Conservation (phyloP, 2,888 invertebrate species). For the Lamellibrachia columna region DNA sequence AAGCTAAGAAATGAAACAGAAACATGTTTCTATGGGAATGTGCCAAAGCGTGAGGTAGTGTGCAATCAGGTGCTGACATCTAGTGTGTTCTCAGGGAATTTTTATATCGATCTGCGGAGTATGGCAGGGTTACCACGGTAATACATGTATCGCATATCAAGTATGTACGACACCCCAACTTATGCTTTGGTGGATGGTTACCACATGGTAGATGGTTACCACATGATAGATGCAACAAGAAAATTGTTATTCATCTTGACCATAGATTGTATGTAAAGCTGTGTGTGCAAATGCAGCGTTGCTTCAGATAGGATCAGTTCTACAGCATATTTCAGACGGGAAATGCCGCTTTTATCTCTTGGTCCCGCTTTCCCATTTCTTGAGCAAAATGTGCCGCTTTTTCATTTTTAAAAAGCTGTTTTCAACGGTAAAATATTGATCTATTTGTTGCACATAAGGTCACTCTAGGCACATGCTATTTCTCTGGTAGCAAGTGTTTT, state of each 20-base stretch:
- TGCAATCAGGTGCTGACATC: not conserved
- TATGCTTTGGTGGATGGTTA: not conserved
- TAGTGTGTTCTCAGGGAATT: constrained; percentile 8
- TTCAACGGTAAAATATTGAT: too few species aligned
- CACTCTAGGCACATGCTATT: too few species aligned
- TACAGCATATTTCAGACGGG: too few species aligned
- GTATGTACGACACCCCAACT: not conserved
- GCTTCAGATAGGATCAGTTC: too few species aligned
- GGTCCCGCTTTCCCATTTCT: too few species aligned
- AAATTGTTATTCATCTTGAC: not conserved
- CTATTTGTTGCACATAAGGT: too few species aligned
- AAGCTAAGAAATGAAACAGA: not conserved
- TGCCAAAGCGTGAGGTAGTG: not conserved
- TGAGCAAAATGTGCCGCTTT: too few species aligned
- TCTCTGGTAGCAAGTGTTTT: too few species aligned
- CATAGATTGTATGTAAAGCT: too few species aligned
- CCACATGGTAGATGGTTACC: not conserved
- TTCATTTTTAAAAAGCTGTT: too few species aligned
- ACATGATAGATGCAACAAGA: not conserved
- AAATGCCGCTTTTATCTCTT: too few species aligned
- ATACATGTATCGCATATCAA: not conserved
- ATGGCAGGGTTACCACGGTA: not conserved
- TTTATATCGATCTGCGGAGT: not conserved
- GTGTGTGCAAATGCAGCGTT: too few species aligned
- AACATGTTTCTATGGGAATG: not conserved